phyloP scores from a whole-genome alignment of 2,888 invertebrate genomes.

The Macrosiphum euphorbiae region DNA sequence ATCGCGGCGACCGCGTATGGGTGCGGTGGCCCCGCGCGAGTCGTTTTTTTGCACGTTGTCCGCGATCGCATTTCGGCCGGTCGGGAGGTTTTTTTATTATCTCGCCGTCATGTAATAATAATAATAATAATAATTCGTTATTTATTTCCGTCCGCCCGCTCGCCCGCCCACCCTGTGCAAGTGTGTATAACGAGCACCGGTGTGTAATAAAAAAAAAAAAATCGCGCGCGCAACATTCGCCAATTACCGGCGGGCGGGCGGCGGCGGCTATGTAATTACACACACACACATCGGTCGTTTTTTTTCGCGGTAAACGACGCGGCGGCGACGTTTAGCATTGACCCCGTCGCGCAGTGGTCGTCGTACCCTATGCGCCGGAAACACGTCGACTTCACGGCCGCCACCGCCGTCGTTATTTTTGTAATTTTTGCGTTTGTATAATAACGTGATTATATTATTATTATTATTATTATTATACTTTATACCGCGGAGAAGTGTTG shows the following conservation, averaged over 20 bases:
- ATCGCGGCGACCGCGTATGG: neutral
- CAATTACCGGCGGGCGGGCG: conserved; percentile 5
- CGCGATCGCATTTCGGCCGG: conserved; percentile 10
- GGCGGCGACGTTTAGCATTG: neutral
- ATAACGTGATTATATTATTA: neutral
- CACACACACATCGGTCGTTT: neutral
- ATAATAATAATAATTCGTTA: neutral
- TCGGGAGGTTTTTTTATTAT: neutral
- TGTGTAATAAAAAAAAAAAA: neutral
- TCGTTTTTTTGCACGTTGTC: neutral
- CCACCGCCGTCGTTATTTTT: neutral
- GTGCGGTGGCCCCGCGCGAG: neutral
- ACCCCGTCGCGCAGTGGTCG: conserved; percentile 13
- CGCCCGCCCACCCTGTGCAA: neutral
- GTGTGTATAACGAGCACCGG: neutral
- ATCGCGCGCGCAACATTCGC: conserved; percentile 7
- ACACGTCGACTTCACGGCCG: neutral
- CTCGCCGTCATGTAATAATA: neutral
- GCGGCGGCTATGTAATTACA: conserved; percentile 6
- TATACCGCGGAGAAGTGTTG: neutral
- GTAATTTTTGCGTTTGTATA: neutral
- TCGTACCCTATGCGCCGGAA: conserved; percentile 20
- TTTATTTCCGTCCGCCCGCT: neutral
- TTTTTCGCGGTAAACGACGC: conserved; percentile 36
- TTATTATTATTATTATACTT: neutral